Percentiles rank a stretch among this genome's conserved stretches.
phyloP scores from a whole-genome alignment of 2,797 vertebrate species.

The Lycodopsis pacificus region DNA sequence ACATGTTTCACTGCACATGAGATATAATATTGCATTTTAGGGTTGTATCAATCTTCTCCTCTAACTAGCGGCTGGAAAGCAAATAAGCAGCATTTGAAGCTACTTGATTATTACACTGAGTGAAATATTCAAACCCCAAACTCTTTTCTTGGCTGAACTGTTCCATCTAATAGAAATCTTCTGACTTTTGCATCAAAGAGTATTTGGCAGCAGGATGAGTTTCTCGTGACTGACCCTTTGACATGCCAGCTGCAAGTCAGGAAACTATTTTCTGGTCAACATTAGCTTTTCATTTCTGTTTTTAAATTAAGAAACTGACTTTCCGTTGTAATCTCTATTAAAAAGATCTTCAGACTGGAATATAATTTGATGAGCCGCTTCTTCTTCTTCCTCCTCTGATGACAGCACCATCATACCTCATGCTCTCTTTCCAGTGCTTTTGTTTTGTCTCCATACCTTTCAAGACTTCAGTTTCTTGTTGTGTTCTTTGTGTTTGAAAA shows the following conservation, averaged over 20 bases:
- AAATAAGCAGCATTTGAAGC: neutral
- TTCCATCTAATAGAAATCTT: no score
- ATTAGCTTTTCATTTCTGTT: conserved; percentile 27
- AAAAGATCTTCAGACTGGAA: conserved; percentile 1
- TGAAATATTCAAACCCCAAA: no score
- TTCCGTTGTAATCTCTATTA: neutral
- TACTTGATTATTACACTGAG: no score
- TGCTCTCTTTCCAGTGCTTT: conserved; percentile 6
- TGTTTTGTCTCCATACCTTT: neutral
- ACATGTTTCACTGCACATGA: neutral
- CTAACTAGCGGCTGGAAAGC: neutral
- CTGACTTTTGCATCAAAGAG: no score
- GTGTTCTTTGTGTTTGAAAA: conserved; percentile 9
- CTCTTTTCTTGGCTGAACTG: no score
- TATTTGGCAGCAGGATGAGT: neutral
- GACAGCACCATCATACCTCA: conserved; percentile 16
- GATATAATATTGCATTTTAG: neutral
- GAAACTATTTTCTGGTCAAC: conserved; percentile 4
- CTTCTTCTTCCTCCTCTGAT: conserved; percentile 3
- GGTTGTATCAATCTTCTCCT: neutral
- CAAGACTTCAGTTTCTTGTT: neutral
- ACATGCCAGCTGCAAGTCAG: neutral
- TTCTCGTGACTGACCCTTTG: neutral
- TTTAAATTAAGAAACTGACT: neutral
- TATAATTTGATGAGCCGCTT: conserved; percentile 18